These are phyloP conservation scores for Mirza zaza DNA, from an alignment of 2,113 vertebrate species.

Conservation along the genomic window DNA sequence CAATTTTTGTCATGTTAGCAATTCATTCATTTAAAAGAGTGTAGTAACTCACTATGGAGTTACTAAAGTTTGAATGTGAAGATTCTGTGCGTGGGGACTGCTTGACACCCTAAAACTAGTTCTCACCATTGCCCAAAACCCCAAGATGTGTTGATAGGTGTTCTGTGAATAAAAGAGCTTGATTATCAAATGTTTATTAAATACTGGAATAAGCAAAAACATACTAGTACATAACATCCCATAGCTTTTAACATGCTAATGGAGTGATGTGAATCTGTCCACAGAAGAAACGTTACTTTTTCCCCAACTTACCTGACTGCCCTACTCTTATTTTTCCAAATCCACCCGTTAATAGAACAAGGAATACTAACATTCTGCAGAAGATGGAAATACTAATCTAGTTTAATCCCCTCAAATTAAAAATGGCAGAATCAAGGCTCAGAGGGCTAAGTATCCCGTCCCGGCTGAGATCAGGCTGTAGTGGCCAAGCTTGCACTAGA, in stretches of 20 bases:
- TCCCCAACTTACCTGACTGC: background rate
- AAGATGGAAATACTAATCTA: background rate
- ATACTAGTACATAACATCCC: background rate
- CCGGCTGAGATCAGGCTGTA: background rate
- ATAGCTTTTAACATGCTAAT: background rate
- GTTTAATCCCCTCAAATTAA: conserved; percentile 29
- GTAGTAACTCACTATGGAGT: background rate
- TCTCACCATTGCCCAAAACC: background rate
- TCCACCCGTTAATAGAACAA: background rate
- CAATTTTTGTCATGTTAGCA: background rate
- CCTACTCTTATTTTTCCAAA: background rate
- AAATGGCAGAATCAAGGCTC: background rate
- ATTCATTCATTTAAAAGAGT: background rate
- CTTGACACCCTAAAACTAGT: background rate
- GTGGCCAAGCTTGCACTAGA: background rate
- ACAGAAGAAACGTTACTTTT: background rate
- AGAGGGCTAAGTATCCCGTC: background rate
- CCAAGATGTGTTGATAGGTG: background rate
- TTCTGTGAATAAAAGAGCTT: background rate
- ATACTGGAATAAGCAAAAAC: background rate
- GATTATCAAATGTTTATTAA: background rate
- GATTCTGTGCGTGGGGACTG: background rate
- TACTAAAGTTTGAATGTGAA: background rate
- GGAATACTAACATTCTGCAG: background rate
- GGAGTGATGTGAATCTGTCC: background rate